phyloP scores from a whole-genome alignment of 2,888 invertebrate genomes.

The Amphipyra berbera region DNA sequence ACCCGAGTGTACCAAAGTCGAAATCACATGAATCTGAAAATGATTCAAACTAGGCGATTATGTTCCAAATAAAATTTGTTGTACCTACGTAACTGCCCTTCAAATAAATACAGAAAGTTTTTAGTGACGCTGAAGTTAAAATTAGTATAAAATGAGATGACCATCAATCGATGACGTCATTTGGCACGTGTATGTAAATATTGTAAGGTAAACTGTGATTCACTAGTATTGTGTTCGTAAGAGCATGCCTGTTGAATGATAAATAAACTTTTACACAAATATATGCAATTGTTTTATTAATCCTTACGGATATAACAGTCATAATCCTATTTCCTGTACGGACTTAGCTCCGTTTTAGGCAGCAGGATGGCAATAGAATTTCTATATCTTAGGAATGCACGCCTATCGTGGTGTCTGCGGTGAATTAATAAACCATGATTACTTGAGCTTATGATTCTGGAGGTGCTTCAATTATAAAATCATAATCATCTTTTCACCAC shows the following conservation, averaged over 20 bases:
- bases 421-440: too few species aligned
- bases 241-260: constrained; percentile 62
- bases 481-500: too few species aligned
- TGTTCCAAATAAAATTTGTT: too few species aligned
- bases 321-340: not conserved
- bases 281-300: constrained; percentile 25
- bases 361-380: too few species aligned
- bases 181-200: constrained; percentile 52
- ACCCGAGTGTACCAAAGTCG: too few species aligned
- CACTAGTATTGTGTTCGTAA: constrained; percentile 42
- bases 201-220: constrained; percentile 66
- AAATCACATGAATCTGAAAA: too few species aligned
- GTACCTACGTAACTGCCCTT: not conserved
- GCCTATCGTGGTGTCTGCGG: too few species aligned
- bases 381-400: too few species aligned
- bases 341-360: too few species aligned
- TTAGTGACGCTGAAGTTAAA: not conserved
- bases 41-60: too few species aligned
- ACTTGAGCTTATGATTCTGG: too few species aligned
- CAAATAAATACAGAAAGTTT: not conserved
- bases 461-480: too few species aligned
- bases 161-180: constrained; percentile 35
- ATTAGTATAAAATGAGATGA: constrained; percentile 12
- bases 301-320: constrained; percentile 14
- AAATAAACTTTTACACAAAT: constrained; percentile 65